Conservation (phyloP, 2,888 invertebrate genomes). For the Cryptus viduatorius region DNA sequence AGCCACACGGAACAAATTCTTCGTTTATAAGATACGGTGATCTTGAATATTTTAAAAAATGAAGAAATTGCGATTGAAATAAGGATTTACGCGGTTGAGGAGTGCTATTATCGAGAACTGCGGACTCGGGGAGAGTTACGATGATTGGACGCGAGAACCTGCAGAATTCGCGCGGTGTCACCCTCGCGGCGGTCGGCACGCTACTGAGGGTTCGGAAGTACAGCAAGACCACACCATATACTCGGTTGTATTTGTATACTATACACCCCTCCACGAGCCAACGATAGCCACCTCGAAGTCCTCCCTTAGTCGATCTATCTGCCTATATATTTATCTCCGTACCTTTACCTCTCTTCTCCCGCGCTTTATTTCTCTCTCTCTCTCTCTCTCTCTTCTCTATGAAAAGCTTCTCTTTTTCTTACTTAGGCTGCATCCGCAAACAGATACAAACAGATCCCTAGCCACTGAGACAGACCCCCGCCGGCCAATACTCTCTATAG, state of each 20-base stretch:
- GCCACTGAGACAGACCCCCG: too few relatives aligned
- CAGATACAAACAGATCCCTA: too few relatives aligned
- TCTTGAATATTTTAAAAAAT: background rate
- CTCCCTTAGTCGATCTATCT: background rate
- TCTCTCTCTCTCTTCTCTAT: background rate
- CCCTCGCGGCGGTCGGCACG: constrained; percentile 71
- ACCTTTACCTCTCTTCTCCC: constrained; percentile 6
- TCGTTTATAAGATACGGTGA: background rate
- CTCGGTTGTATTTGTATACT: constrained; percentile 29
- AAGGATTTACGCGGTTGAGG: background rate
- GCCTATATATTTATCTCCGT: background rate
- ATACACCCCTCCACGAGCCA: constrained; percentile 6
- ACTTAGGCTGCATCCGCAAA: too few relatives aligned
- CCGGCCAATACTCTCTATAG: background rate
- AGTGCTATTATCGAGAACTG: background rate
- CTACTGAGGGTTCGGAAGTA: constrained; percentile 73
- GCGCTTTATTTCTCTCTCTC: background rate
- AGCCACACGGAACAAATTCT: background rate
- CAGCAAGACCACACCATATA: constrained; percentile 38
- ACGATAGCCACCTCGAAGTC: background rate
- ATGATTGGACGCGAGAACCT: background rate
- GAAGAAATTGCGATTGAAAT: background rate
- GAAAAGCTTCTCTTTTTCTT: background rate
- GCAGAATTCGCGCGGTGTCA: constrained; percentile 51
- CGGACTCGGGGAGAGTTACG: background rate